Percentiles rank a stretch among this genome's conserved stretches.
phyloP scores from a whole-genome alignment of 2,888 invertebrate species.

The Subacronicta megacephala region DNA sequence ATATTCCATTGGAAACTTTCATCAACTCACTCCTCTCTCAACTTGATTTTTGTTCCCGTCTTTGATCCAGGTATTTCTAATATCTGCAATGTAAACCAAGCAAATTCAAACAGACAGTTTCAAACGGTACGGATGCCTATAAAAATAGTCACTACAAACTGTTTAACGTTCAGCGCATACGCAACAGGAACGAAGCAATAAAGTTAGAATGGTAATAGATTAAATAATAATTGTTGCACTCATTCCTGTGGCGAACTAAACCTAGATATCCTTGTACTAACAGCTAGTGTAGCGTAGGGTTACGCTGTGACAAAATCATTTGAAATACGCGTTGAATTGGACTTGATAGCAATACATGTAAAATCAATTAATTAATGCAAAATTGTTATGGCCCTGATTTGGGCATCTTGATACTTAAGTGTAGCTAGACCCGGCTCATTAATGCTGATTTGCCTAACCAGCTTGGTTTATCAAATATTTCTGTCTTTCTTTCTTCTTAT shows the following conservation, averaged over 20 bases:
- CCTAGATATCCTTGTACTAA: constrained; percentile 39
- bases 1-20: too few relatives aligned
- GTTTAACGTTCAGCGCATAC: constrained; percentile 17
- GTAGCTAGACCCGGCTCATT: too few relatives aligned
- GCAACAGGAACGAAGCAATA: constrained; percentile 68
- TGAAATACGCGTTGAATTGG: constrained; percentile 11
- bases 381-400: too few relatives aligned
- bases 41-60: neutral
- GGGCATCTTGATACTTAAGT: too few relatives aligned
- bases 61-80: too few relatives aligned
- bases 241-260: constrained; percentile 45
- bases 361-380: too few relatives aligned
- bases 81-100: too few relatives aligned
- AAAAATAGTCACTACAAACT: constrained; percentile 14
- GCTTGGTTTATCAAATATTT: too few relatives aligned
- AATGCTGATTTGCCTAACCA: too few relatives aligned
- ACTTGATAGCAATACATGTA: neutral
- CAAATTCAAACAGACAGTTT: neutral
- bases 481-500: too few relatives aligned
- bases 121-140: neutral
- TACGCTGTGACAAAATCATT: constrained; percentile 20
- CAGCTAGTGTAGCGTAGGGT: constrained; percentile 34
- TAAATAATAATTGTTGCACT: constrained; percentile 60
- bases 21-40: too few relatives aligned
- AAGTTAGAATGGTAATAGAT: constrained; percentile 59